A percentile compares a stretch with the other conserved stretches of the same genome.
phyloP scores from a whole-genome alignment of 2,797 vertebrate species.

The Lacerta bilineata region DNA sequence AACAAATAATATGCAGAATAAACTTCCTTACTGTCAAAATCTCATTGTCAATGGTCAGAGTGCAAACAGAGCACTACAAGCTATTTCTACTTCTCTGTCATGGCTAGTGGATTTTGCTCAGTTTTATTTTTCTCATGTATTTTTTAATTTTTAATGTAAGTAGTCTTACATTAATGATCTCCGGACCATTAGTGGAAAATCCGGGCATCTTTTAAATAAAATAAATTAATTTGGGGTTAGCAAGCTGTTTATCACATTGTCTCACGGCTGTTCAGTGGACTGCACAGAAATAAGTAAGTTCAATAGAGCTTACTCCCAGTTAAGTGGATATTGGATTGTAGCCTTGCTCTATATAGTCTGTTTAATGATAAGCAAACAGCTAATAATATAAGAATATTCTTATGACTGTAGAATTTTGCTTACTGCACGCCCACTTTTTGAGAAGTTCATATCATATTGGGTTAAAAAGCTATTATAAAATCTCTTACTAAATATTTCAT shows the following conservation, averaged over 20 bases:
- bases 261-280: neutral
- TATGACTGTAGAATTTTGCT: too few species aligned
- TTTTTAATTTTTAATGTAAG: neutral
- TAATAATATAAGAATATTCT: neutral
- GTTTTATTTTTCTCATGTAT: neutral
- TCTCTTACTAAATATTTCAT: neutral
- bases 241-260: neutral
- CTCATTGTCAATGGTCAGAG: neutral
- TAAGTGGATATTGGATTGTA: too few species aligned
- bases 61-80: neutral
- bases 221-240: neutral
- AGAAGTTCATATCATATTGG: neutral
- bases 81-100: neutral
- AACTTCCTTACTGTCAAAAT: neutral
- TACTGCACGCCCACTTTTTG: neutral
- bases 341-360: neutral
- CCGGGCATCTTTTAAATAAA: neutral
- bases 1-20: neutral
- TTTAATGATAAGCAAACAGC: neutral
- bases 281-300: too few species aligned
- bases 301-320: too few species aligned
- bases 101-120: neutral
- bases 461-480: conserved; percentile 3
- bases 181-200: neutral
- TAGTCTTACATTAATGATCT: neutral